These are phyloP conservation scores for Mythimna albipuncta DNA, from an alignment of 2,888 invertebrate species.

Conservation along the genomic window DNA sequence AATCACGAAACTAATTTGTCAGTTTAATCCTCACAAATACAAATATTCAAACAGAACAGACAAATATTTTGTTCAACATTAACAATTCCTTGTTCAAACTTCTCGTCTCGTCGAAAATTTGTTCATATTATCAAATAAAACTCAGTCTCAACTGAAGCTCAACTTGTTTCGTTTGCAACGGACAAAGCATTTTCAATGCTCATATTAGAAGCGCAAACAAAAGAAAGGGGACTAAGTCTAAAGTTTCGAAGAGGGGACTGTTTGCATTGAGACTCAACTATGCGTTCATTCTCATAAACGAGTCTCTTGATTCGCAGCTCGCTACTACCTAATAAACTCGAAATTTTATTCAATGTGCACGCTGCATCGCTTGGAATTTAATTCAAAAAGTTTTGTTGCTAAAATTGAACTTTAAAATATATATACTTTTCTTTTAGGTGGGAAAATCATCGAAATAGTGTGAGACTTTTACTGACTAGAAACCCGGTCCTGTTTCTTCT, in stretches of 20 bases:
- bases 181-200: constrained; percentile 54
- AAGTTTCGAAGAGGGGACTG: constrained; percentile 46
- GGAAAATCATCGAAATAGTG: no score
- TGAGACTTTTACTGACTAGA: no score
- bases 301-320: constrained; percentile 35
- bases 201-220: constrained; percentile 49
- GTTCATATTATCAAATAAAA: constrained; percentile 47
- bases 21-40: not conserved
- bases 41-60: constrained; percentile 20
- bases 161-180: constrained; percentile 43
- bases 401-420: constrained; percentile 22
- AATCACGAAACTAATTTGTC: not conserved
- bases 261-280: constrained; percentile 44
- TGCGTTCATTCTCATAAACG: constrained; percentile 56
- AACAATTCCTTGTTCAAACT: constrained; percentile 17
- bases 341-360: constrained; percentile 28
- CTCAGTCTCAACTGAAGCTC: constrained; percentile 38
- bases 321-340: constrained; percentile 43
- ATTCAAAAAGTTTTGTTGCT: constrained; percentile 20
- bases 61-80: constrained; percentile 11
- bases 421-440: not conserved
- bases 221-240: constrained; percentile 37
- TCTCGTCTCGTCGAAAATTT: constrained; percentile 33
- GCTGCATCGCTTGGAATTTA: constrained; percentile 30
- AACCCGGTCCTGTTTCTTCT: no score